phyloP scores from a whole-genome alignment of 1,140 invertebrate species.

The Diorhabda elongata region DNA sequence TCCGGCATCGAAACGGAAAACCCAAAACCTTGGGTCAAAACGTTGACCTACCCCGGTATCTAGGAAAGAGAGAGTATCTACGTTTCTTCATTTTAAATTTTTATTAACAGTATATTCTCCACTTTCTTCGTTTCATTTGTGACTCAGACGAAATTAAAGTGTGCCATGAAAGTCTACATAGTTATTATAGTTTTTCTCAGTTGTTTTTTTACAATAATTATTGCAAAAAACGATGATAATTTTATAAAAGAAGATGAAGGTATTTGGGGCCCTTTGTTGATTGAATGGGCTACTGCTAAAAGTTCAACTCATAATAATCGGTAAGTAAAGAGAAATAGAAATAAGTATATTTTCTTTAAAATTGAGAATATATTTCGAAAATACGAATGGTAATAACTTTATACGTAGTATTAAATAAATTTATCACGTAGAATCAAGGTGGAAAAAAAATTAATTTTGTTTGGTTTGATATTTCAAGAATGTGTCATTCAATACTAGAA shows the following conservation, averaged over 20 bases:
- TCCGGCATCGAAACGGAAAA: background rate
- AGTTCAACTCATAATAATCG: no score
- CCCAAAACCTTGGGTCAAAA: background rate
- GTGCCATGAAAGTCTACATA: background rate
- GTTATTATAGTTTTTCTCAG: background rate
- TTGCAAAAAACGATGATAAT: background rate
- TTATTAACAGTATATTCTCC: background rate
- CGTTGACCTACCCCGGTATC: constrained; percentile 1
- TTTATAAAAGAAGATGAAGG: background rate
- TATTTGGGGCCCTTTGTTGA: background rate
- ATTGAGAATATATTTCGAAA: no score
- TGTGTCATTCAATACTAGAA: no score
- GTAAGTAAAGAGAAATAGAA: no score
- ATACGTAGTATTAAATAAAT: no score
- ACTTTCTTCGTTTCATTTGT: background rate
- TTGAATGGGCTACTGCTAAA: background rate
- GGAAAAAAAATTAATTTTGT: no score
- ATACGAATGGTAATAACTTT: no score
- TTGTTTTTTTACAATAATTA: background rate
- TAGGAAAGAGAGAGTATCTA: constrained; percentile 2
- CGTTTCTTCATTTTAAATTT: background rate
- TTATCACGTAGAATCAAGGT: no score
- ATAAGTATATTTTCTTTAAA: no score
- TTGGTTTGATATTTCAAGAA: no score
- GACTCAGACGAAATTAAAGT: background rate